Conservation (phyloP, 64 coral and sea anemone species). For the Pocillopora verrucosa region DNA sequence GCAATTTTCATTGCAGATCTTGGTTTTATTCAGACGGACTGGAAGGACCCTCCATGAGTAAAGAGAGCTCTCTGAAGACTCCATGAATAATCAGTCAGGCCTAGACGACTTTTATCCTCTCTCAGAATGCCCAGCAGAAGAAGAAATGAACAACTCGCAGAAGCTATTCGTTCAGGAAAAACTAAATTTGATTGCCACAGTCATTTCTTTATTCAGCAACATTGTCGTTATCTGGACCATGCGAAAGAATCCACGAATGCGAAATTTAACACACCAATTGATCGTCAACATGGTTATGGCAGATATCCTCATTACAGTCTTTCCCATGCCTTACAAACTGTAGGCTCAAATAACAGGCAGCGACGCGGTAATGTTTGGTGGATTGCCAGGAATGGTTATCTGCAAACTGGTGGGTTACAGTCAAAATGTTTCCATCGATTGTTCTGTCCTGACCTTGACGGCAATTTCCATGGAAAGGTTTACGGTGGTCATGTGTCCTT, state of each 20-base stretch:
- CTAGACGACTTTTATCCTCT: background rate
- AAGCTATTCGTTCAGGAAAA: slow-evolving; percentile 23
- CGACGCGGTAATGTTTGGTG: background rate
- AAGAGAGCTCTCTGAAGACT: background rate
- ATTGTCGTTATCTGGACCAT: slow-evolving; percentile 48
- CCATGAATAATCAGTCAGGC: background rate
- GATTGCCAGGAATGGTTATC: slow-evolving; percentile 5
- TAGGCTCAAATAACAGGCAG: slow-evolving; percentile 34
- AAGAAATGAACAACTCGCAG: background rate
- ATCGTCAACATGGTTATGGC: slow-evolving; percentile 74
- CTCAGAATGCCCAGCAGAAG: background rate
- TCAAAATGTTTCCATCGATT: slow-evolving; percentile 63
- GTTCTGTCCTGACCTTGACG: slow-evolving; percentile 54
- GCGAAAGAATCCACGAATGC: slow-evolving; percentile 57
- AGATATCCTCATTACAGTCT: slow-evolving; percentile 61
- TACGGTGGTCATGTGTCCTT: slow-evolving; percentile 55
- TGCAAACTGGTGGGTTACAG: slow-evolving; percentile 69
- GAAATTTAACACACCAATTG: slow-evolving; percentile 66
- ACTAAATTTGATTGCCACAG: slow-evolving; percentile 27
- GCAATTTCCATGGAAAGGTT: slow-evolving; percentile 67
- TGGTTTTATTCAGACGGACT: background rate
- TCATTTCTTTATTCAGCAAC: slow-evolving; percentile 60
- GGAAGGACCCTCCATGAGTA: background rate
- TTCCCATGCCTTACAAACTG: slow-evolving; percentile 79
- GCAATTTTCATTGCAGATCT: background rate